A percentile compares a stretch with the other conserved stretches of the same genome.
Evolutionary conservation across 2,113 vertebrate species (phyloP).

Genomic region (Esox niger): DNA sequence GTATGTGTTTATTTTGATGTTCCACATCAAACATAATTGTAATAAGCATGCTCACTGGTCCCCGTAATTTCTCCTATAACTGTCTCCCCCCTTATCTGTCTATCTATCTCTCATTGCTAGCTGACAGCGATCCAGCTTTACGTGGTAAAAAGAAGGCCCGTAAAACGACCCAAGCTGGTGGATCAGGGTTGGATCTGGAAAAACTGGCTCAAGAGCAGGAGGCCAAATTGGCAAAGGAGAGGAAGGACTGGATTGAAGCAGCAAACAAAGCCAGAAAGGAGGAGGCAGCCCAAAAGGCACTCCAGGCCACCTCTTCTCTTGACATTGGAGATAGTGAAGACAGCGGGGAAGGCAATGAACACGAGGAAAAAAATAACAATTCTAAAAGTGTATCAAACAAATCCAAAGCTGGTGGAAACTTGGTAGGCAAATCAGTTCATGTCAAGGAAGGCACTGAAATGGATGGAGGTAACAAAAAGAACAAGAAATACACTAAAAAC

Average conservation of each 20-base stretch:
- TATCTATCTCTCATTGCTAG: slow-evolving; percentile 27
- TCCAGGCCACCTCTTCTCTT: neutral
- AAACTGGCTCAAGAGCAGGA: slow-evolving; percentile 58
- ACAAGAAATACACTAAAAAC: slow-evolving; percentile 22
- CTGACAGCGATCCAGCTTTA: slow-evolving; percentile 25
- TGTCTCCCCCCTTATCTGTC: neutral
- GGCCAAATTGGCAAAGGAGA: slow-evolving; percentile 51
- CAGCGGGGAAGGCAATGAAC: slow-evolving; percentile 19
- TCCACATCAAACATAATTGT: neutral
- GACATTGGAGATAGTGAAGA: slow-evolving; percentile 5
- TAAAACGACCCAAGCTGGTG: slow-evolving; percentile 46
- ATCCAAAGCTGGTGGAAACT: neutral
- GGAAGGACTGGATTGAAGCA: slow-evolving; percentile 46
- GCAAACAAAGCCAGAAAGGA: slow-evolving; percentile 38
- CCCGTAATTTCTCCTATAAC: neutral
- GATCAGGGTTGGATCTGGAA: slow-evolving; percentile 44
- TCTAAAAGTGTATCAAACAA: slow-evolving; percentile 9
- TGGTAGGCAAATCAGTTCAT: neutral
- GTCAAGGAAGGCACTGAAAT: neutral
- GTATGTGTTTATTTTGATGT: too few species aligned
- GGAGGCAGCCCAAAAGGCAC: slow-evolving; percentile 5
- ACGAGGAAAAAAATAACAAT: neutral
- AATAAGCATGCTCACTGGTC: neutral
- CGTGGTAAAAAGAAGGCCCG: slow-evolving; percentile 41
- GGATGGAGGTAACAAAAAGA: neutral